A percentile compares a stretch with the other conserved stretches of the same genome.
These are phyloP conservation scores for Gryllus longicercus DNA, from an alignment of 2,888 invertebrate genomes.

Conservation along the genomic window DNA sequence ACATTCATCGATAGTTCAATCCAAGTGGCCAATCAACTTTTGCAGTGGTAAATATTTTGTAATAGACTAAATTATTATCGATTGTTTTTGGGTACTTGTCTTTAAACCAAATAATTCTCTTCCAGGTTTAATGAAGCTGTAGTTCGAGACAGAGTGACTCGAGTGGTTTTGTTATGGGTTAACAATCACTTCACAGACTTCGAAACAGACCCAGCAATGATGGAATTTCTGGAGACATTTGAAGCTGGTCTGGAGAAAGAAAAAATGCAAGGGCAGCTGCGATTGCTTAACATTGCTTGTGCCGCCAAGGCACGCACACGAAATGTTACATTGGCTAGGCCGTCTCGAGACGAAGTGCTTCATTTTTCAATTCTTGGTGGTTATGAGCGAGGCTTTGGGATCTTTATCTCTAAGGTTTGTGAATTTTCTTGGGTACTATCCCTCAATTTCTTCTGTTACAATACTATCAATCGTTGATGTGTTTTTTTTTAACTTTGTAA, in stretches of 20 bases:
- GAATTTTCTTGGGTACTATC: slow-evolving; percentile 3
- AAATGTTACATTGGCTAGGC: slow-evolving; percentile 85
- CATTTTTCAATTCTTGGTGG: slow-evolving; percentile 94
- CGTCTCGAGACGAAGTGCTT: slow-evolving; percentile 87
- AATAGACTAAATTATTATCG: background rate
- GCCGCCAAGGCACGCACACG: slow-evolving; percentile 93
- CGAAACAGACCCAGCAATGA: slow-evolving; percentile 93
- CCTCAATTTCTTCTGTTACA: background rate
- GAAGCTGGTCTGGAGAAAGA: slow-evolving; percentile 79
- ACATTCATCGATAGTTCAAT: slow-evolving; percentile 89
- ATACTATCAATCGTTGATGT: background rate
- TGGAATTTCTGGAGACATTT: slow-evolving; percentile 91
- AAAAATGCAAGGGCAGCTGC: slow-evolving; percentile 71
- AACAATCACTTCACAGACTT: slow-evolving; percentile 98
- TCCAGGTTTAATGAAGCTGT: slow-evolving; percentile 67
- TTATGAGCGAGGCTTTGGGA: slow-evolving; percentile 79
- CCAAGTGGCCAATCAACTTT: slow-evolving; percentile 78
- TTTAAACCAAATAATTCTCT: background rate
- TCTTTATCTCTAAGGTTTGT: slow-evolving; percentile 79
- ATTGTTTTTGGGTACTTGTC: background rate
- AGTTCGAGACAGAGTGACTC: slow-evolving; percentile 80
- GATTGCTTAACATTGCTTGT: slow-evolving; percentile 91
- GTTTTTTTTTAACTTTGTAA: slow-evolving; percentile 12
- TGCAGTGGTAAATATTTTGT: slow-evolving; percentile 62
- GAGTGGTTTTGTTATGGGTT: slow-evolving; percentile 96